Conservation (phyloP, 2,113 vertebrate genomes). For the Coracopsis vasa region DNA sequence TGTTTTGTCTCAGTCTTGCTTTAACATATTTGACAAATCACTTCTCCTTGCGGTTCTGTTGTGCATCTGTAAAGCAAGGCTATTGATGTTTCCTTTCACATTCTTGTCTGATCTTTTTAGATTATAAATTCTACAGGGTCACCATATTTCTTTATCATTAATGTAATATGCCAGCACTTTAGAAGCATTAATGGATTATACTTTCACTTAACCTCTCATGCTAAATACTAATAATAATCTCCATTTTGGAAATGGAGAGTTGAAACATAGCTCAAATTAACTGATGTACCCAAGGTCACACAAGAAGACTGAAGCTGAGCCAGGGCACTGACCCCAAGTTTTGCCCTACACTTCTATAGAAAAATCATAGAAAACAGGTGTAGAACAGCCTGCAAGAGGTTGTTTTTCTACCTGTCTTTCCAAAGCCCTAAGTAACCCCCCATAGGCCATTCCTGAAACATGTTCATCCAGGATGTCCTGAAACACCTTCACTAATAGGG, state of each 20-base stretch:
- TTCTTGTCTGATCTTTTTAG: constrained; percentile 11
- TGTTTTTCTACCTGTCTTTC: background rate
- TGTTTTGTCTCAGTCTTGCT: background rate
- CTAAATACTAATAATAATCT: background rate
- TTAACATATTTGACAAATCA: constrained; percentile 6
- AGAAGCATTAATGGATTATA: constrained; percentile 27
- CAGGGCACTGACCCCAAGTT: background rate
- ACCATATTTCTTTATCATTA: constrained; percentile 36
- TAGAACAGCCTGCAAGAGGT: background rate
- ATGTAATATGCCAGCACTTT: background rate
- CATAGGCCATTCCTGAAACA: background rate
- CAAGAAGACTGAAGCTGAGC: background rate
- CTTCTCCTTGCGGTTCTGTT: background rate
- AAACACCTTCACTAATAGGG: background rate
- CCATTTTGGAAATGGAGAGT: background rate
- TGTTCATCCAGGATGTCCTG: background rate
- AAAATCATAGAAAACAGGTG: background rate
- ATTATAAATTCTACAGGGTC: background rate
- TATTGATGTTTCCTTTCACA: constrained; percentile 16
- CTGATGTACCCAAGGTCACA: background rate
- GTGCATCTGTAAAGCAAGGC: background rate
- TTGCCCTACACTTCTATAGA: background rate
- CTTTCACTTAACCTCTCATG: background rate
- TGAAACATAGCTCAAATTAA: background rate
- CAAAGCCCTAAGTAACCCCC: background rate